These are phyloP conservation scores for Strongylocentrotus purpuratus DNA, from an alignment of 35 echinoderm and acorn worm genomes.

Conservation along the genomic window DNA sequence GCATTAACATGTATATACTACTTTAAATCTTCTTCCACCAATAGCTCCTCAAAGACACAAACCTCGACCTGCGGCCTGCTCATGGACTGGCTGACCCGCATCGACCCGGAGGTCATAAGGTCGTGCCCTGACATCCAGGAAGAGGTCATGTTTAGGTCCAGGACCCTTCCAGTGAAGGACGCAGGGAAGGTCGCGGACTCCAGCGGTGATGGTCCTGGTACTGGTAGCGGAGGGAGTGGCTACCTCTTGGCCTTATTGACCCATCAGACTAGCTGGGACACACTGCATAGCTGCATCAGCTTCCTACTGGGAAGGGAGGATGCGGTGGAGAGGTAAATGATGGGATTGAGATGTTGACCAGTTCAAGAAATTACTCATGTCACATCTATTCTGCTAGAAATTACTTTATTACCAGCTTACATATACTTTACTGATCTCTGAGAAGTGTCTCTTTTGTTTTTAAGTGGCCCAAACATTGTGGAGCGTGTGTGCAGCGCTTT, in stretches of 20 bases:
- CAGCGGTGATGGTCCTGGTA: conserved; percentile 8
- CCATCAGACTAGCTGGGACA: conserved; percentile 84
- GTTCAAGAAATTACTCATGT: too few relatives aligned
- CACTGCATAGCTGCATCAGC: conserved; percentile 79
- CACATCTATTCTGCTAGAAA: too few relatives aligned
- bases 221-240: conserved; percentile 47
- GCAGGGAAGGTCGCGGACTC: neutral
- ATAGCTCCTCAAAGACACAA: conserved; percentile 23
- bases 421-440: too few relatives aligned
- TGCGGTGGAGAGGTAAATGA: conserved; percentile 10
- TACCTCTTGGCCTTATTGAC: conserved; percentile 81
- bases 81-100: conserved; percentile 72
- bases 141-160: conserved; percentile 60
- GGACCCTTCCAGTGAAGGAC: neutral
- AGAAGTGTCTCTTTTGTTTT: too few relatives aligned
- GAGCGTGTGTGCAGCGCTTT: too few relatives aligned
- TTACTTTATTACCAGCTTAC: too few relatives aligned
- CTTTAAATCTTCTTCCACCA: neutral
- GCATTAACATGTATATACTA: too few relatives aligned
- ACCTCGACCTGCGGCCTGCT: conserved; percentile 69
- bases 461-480: too few relatives aligned
- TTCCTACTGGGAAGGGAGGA: conserved; percentile 42
- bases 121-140: conserved; percentile 71
- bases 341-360: neutral
- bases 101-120: conserved; percentile 72